These are phyloP conservation scores for Telmatherina bonti DNA, from an alignment of 2,797 vertebrate species.

Conservation along the genomic window DNA sequence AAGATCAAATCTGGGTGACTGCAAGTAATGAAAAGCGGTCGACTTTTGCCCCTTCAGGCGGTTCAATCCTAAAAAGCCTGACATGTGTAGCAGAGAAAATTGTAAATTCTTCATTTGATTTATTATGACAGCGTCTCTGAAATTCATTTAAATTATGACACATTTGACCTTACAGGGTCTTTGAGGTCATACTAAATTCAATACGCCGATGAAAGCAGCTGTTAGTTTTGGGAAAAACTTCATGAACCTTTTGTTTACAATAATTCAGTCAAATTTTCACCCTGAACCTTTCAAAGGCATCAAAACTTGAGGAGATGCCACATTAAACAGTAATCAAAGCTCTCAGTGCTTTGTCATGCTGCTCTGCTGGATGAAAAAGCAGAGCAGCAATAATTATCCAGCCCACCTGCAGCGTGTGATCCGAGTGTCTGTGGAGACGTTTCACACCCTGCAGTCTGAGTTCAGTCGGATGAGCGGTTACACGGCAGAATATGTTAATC, in stretches of 20 bases:
- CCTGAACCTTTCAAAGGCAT: constrained; percentile 5
- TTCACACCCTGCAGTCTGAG: constrained; percentile 6
- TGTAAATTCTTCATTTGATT: too few relatives aligned
- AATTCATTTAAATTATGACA: too few relatives aligned
- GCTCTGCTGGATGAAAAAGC: constrained; percentile 31
- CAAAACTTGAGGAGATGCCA: constrained; percentile 1
- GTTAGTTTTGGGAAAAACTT: neutral
- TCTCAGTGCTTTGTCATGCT: constrained; percentile 12
- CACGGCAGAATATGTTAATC: constrained; percentile 9
- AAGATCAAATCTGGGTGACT: too few relatives aligned
- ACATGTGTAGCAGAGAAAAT: too few relatives aligned
- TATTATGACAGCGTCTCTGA: too few relatives aligned
- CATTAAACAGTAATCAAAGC: constrained; percentile 20
- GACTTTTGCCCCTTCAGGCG: too few relatives aligned
- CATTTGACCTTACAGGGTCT: too few relatives aligned
- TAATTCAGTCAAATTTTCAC: constrained; percentile 5
- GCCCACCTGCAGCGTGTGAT: constrained; percentile 42
- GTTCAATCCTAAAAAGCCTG: too few relatives aligned
- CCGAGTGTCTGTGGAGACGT: constrained; percentile 19
- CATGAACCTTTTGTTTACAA: neutral
- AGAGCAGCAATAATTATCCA: constrained; percentile 39
- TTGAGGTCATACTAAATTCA: neutral
- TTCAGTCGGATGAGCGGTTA: constrained; percentile 25
- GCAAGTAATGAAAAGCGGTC: too few relatives aligned
- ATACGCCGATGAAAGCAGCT: neutral